Evolutionary conservation across 2,797 vertebrate species (phyloP), one percentile per base, ranked within the genome.

Genomic region (Austrolebias charrua): DNA sequence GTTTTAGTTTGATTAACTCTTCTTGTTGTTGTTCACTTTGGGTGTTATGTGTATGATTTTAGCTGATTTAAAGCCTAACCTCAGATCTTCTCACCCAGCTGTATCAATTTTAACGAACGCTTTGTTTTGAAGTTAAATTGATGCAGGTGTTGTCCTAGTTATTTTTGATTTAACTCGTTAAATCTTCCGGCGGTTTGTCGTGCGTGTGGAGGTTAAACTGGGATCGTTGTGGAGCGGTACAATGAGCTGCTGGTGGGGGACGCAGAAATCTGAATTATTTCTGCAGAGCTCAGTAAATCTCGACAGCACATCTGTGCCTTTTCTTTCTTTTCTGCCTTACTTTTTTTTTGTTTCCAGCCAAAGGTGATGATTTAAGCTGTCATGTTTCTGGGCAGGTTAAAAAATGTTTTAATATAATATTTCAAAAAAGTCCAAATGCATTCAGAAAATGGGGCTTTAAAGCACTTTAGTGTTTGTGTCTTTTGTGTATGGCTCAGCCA

Each of bases 301-400:
- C 56, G 3, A 50, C 69, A 29, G 69, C 58, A 60, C 70, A 66
- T 71, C 73, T 64, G 64, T 13, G 33, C 66, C 58, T 66, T 75
- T 71, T 72, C 67, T 79, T 81, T 82, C 24, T 46, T 58, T 13
- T 35, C 28, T 35, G 38, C 24, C 19, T 24, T 24, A 2, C 38
- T 53, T 53, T 19, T 45, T 15, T 11, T 29, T n/a, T n/a, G n/a
- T n/a, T 19, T 18, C 33, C 44, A 4, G 31, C 54, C 49, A 72
- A 83, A 86, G 78, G 80, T 75, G 81, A 73, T 86, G 80, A 85
- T 87, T 89, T 86, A 86, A 86, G 72, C 80, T 84, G 83, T 84
- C 84, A 81, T 13, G 59, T 35, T 64, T 65, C 51, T 45, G 65
- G 80, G 82, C 79, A 65, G 77, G 80, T 89, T 84, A 85, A 88